Base-by-base conservation (phyloP, 2,113 vertebrate species). In the Cygnus buccinator region DNA sequence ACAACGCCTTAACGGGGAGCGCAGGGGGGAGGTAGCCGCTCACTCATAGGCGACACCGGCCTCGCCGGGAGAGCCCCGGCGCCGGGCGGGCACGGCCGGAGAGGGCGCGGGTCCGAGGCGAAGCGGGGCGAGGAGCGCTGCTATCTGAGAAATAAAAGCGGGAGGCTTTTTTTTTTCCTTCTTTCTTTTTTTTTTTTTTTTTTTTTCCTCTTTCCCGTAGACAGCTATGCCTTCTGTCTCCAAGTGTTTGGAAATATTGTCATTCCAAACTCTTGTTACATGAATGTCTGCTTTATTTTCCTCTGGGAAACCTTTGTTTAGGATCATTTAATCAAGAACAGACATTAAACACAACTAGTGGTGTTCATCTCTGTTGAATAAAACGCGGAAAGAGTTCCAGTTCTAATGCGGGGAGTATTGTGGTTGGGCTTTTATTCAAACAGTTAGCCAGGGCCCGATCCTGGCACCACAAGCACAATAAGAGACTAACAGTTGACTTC, bases 231-330 rank as follows among this genome's bases (percentile, higher is more conserved):
- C 91, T 95, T 95, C 91, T 97, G 96, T 96, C 92, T 96, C 89
- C 95, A 94, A 97, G 95, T 97, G 95, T 97, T 96, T 95, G 87
- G 95, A 96, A 95, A 97, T 96, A 95, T 97, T 97, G 94, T 97
- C 97, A 98, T 98, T 94, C 97, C 96, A 93, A 97, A 97, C 94
- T 97, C 97, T 94, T 95, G 93, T 97, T 94, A 96, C 95, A 96
- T 97, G 97, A 97, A 97, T 89, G 97, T 96, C 95, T 44, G 96
- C 97, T 98, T 98, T 97, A 98, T 98, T 98, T 97, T 98, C 98
- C 96, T 97, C 96, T 94, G 96, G 97, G 97, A 97, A 98, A 97
- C 96, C 97, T 97, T 98, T 98, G 97, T 97, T 97, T 98, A 97
- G 95, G 95, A 97, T 97, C 97, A 91, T 97, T 98, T 98, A 97